Evolutionary conservation across 2,888 invertebrate genomes (phyloP).

Genomic region (Cepaea hortensis): DNA sequence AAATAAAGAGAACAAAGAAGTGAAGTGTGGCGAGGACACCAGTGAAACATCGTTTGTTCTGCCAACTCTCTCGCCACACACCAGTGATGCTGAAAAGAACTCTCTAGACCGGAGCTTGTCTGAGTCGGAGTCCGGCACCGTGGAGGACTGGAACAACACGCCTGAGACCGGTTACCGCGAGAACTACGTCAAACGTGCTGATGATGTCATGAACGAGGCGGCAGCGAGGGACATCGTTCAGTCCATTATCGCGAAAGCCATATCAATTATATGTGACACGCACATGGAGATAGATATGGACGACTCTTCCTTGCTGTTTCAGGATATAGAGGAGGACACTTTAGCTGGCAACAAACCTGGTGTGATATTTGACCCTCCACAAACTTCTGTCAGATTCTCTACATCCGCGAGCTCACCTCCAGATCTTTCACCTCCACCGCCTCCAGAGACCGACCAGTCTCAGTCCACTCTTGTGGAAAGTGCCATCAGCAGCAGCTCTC

Average conservation of each 20-base stretch:
- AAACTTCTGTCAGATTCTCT: slow-evolving; percentile 28
- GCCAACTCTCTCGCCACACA: too few species aligned
- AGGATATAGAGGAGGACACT: slow-evolving; percentile 50
- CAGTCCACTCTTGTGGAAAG: background rate
- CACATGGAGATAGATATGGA: background rate
- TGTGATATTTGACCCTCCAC: slow-evolving; percentile 36
- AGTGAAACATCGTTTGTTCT: too few species aligned
- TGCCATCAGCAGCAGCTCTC: slow-evolving; percentile 12
- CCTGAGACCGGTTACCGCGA: too few species aligned
- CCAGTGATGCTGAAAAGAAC: too few species aligned
- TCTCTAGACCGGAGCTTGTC: too few species aligned
- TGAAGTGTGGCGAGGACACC: too few species aligned
- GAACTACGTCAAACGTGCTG: background rate
- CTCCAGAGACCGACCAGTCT: background rate
- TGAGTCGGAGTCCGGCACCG: too few species aligned
- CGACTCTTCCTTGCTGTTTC: background rate
- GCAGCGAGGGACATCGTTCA: slow-evolving; percentile 6
- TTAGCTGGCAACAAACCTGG: slow-evolving; percentile 32
- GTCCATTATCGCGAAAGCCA: slow-evolving; percentile 6
- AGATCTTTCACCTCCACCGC: background rate
- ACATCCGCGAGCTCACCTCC: background rate
- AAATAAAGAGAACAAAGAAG: too few species aligned
- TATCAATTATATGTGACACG: background rate
- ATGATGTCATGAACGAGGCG: background rate
- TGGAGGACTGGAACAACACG: too few species aligned